Base-by-base conservation (phyloP, 2,113 vertebrate genomes). In the Cygnus atratus region DNA sequence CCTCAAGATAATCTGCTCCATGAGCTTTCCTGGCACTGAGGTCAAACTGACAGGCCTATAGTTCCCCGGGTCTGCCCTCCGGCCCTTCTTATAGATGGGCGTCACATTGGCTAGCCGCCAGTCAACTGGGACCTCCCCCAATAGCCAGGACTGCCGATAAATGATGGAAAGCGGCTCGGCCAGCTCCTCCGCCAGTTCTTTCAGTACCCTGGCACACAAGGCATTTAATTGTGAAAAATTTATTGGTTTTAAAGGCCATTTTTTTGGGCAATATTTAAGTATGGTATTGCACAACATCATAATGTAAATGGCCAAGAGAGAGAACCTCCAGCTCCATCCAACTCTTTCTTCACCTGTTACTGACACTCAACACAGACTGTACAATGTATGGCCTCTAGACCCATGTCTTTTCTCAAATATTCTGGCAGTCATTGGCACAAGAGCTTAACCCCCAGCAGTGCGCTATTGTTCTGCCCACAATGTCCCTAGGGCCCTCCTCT, bases 321-420 rank as follows among this genome's bases (percentile, higher is more conserved):
- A 71, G 71, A 74, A 54, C 22, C 6, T 68, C 37, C 46, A 68
- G 19, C 52, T 83, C 41, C 59, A 44, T 24, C 48, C 26, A 73
- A 52, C 37, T 61, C 44, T 33, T 73, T 28, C 29, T 70, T 24
- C 17, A 52, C 7, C 18, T 6, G 0, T 17, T 24, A 57, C 6
- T 41, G 80, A 33, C 16, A 50, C 31, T 19, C 39, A 55, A 4
- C 25, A 21, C 48, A 59, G 29, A 10, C 41, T 58, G 33, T 16
- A 10, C 71, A 7, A 18, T 18, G 21, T 0, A 0, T 22, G 37
- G 14, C 76, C 48, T 80, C 75, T 55, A 46, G 21, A 16, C 6
- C 7, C 20, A 11, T 1, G 1, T 31, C 33, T 46, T 58, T 54
- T 46, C 29, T 48, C 33, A 28, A 39, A 18, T n/a, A 37, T 52